phyloP scores from a whole-genome alignment of 2,797 vertebrate species.

The Pristis pectinata region DNA sequence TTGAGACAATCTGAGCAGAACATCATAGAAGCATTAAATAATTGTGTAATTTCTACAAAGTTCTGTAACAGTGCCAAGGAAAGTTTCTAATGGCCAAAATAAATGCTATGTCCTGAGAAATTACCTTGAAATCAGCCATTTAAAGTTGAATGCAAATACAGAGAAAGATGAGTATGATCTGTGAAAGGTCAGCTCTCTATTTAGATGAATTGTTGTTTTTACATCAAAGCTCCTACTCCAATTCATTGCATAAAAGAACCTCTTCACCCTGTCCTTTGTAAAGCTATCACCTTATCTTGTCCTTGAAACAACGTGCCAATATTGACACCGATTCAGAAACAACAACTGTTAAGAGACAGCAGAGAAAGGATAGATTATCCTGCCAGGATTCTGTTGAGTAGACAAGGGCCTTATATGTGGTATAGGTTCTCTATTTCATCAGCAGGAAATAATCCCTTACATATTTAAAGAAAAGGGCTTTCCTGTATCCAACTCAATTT shows the following conservation, averaged over 20 bases:
- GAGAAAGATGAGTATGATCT: not conserved
- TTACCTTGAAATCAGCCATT: not conserved
- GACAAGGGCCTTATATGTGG: not conserved
- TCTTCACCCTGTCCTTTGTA: conserved; percentile 21
- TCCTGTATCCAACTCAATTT: not conserved
- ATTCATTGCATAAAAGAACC: not conserved
- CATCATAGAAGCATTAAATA: not conserved
- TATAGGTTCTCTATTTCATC: too few species aligned
- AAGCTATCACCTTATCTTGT: conserved; percentile 46
- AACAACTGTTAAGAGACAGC: conserved; percentile 6
- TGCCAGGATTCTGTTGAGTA: not conserved
- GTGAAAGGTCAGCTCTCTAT: not conserved
- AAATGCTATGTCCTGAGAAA: not conserved
- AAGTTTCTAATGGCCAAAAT: not conserved
- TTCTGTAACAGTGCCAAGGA: not conserved
- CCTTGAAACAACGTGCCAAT: conserved; percentile 46
- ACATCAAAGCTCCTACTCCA: conserved; percentile 7
- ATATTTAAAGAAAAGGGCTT: not conserved
- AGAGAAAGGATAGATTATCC: not conserved
- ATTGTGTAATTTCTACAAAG: not conserved
- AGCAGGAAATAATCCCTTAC: not conserved
- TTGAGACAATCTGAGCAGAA: too few species aligned
- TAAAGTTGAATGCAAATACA: too few species aligned
- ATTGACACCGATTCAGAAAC: conserved; percentile 45
- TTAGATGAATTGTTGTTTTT: conserved; percentile 20